Conservation (phyloP, 2,888 invertebrate species). For the Campaea margaritaria region DNA sequence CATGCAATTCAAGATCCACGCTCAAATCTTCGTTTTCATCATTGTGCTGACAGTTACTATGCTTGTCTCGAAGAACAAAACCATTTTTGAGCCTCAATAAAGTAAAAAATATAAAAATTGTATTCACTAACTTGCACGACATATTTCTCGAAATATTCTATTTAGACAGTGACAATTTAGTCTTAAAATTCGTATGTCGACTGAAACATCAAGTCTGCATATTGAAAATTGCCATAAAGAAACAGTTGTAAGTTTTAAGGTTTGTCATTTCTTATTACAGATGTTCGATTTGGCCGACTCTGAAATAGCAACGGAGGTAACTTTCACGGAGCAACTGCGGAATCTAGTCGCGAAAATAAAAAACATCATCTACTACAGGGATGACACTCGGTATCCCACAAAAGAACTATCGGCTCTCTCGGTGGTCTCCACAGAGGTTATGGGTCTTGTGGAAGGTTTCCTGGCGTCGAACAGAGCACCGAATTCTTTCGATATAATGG, state of each 20-base stretch:
- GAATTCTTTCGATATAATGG: constrained; percentile 79
- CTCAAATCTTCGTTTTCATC: constrained; percentile 48
- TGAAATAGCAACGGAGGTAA: constrained; percentile 87
- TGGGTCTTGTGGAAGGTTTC: constrained; percentile 87
- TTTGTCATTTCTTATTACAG: constrained; percentile 75
- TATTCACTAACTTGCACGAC: not conserved
- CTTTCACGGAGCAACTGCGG: constrained; percentile 88
- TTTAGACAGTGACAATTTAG: constrained; percentile 1
- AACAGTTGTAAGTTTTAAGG: too few relatives aligned
- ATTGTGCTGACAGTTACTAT: not conserved
- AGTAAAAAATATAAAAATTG: constrained; percentile 5
- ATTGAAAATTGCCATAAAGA: too few relatives aligned
- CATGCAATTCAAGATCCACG: constrained; percentile 52
- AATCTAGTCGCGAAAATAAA: constrained; percentile 81
- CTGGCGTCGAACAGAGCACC: constrained; percentile 78
- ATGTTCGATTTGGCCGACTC: constrained; percentile 88
- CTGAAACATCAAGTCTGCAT: too few relatives aligned
- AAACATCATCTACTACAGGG: constrained; percentile 77
- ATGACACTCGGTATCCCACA: constrained; percentile 75
- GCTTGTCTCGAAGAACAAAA: constrained; percentile 10
- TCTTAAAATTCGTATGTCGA: not conserved
- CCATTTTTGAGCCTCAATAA: constrained; percentile 2
- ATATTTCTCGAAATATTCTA: not conserved
- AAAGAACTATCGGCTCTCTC: constrained; percentile 84
- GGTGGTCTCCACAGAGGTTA: constrained; percentile 86